Evolutionary conservation across 1,140 invertebrate species (phyloP).

Genomic region (Drosophila pectinifera): DNA sequence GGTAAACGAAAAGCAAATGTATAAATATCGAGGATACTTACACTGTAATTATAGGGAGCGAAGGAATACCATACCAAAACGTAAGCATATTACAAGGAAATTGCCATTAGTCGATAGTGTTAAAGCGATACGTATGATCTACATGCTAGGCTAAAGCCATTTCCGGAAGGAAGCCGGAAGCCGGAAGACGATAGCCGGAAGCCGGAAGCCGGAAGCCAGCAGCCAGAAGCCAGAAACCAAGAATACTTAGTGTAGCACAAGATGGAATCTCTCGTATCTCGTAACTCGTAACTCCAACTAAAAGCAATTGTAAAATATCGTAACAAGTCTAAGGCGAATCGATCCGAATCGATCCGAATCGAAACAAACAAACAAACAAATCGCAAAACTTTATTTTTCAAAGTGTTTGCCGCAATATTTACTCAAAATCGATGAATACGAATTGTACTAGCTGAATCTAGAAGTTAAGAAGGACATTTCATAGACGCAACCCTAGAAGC

Average conservation of each 20-base stretch:
- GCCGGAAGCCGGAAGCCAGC: background rate
- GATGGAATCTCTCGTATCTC: constrained; percentile 44
- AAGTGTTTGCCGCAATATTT: constrained; percentile 72
- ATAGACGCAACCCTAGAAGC: constrained; percentile 51
- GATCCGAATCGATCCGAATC: constrained; percentile 35
- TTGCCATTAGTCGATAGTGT: constrained; percentile 80
- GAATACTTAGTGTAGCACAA: constrained; percentile 57
- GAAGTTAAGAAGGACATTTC: constrained; percentile 57
- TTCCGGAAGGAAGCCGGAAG: background rate
- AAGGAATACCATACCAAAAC: constrained; percentile 52
- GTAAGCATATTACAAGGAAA: constrained; percentile 70
- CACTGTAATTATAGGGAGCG: constrained; percentile 38
- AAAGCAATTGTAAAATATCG: constrained; percentile 82
- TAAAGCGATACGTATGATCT: constrained; percentile 64
- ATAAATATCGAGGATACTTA: constrained; percentile 48
- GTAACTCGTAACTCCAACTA: constrained; percentile 58
- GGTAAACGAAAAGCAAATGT: constrained; percentile 52
- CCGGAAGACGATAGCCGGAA: background rate
- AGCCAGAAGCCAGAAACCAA: constrained; percentile 5
- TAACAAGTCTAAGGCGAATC: constrained; percentile 41
- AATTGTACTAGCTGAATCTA: constrained; percentile 66
- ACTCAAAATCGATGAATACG: constrained; percentile 33
- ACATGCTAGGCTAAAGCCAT: constrained; percentile 26
- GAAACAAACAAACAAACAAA: constrained; percentile 42
- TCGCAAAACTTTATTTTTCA: constrained; percentile 79